A percentile compares a stretch with the other conserved stretches of the same genome.
Conservation (phyloP, 2,113 vertebrate genomes). For the Clupea harengus region DNA sequence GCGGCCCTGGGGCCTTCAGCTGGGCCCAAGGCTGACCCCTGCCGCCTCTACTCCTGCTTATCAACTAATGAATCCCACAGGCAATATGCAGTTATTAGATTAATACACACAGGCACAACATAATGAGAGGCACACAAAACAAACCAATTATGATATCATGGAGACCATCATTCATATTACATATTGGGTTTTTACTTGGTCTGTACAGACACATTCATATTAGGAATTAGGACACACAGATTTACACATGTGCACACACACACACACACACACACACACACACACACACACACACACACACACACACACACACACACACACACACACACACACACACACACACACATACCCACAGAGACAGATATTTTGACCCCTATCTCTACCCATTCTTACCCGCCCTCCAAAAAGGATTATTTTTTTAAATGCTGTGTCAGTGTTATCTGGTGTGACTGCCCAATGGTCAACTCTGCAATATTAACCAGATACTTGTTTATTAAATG, state of each 20-base stretch:
- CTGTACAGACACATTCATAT: constrained; percentile 8
- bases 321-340: neutral
- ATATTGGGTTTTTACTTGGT: neutral
- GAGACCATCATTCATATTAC: neutral
- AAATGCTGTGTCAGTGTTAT: neutral
- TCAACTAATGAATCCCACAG: constrained; percentile 71
- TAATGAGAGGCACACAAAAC: neutral
- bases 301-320: constrained; percentile 8
- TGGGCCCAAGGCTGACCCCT: constrained; percentile 63
- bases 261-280: constrained; percentile 30
- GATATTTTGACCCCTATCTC: neutral
- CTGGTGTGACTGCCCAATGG: neutral
- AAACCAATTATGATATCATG: neutral
- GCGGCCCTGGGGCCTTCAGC: constrained; percentile 59
- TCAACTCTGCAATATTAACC: neutral
- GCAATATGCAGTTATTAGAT: constrained; percentile 30
- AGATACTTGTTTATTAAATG: neutral
- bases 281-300: neutral
- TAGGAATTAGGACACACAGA: neutral
- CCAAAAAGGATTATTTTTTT: neutral
- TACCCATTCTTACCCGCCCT: neutral
- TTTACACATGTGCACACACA: neutral
- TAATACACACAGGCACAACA: neutral
- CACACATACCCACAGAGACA: constrained; percentile 20
- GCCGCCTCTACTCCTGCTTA: constrained; percentile 65